Base-by-base conservation (phyloP, 2,113 vertebrate genomes). In the Reinhardtius hippoglossoides region DNA sequence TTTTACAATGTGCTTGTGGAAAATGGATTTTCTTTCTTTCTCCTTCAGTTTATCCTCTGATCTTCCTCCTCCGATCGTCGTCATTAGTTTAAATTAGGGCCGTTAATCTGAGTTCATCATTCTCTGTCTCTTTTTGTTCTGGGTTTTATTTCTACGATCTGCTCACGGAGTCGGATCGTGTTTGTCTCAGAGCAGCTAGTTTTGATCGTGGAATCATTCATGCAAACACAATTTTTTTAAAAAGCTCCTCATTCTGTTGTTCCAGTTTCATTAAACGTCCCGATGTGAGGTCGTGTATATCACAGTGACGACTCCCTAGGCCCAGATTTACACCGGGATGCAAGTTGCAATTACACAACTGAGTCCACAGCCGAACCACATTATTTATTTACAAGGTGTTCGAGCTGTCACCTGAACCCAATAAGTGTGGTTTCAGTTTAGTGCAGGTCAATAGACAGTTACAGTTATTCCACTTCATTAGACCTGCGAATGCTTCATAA, bases 1-100 rank as follows among this genome's bases (percentile, higher is more conserved):
- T 72, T 87, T 83, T 74, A 81, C 75, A 82, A 62, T n/a, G 71
- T 21, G 26, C 74, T 81, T 27, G 12, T 7, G 13, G 56, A 78
- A 87, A 82, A 86, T 64, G 16, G 67, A 80, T 56, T 56, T 35
- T 82, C 54, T 35, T 40, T 68, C 52, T 66, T 76, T 59, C 44
- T 26, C 16, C 37, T 71, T 52, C 44, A 35, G 64, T 87, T 82
- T 74, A 77, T 83, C 70, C 56, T 59, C 60, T 76, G 18, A 78
- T 62, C 12, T 27, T 50, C 31, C 37, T 78, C 24, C 1, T 77
- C 40, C 15, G 52, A 56, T 82, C 62, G 7, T 31, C 40, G 63
- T 81, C 48, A 75, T 81, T 70, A 50, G 50, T 46, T 63, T 56
- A 24, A 59, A 71, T 65, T 1, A 73, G 16, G 15, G 21, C 27